A percentile compares a stretch with the other conserved stretches of the same genome.
These are phyloP conservation scores for Zoroaster sp. DNA, from an alignment of 53 echinoderm and acorn worm genomes.

Conservation along the genomic window DNA sequence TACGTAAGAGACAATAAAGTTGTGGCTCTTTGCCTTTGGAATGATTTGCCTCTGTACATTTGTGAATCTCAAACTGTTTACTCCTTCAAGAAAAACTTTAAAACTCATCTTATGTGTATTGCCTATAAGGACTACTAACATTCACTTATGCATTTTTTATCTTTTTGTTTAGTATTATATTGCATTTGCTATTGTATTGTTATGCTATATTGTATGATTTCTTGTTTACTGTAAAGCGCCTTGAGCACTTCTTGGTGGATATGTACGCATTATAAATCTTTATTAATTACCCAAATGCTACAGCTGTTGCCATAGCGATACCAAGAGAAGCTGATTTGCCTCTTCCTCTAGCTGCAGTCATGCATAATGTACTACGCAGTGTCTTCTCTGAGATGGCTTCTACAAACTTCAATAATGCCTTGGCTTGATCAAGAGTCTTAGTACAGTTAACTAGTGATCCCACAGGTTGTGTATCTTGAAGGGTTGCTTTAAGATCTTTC, in stretches of 20 bases:
- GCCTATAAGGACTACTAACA: too few relatives aligned
- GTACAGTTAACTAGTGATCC: constrained; percentile 83
- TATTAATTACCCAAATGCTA: constrained; percentile 87
- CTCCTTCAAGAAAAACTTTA: too few relatives aligned
- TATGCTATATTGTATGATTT: not conserved
- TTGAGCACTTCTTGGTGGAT: too few relatives aligned
- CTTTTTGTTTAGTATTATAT: too few relatives aligned
- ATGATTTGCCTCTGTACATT: too few relatives aligned
- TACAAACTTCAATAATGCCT: constrained; percentile 95
- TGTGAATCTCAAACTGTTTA: too few relatives aligned
- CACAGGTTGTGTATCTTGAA: constrained; percentile 95
- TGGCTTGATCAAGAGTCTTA: constrained; percentile 93
- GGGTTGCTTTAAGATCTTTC: constrained; percentile 78
- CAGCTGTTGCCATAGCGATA: constrained; percentile 93
- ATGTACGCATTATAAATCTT: too few relatives aligned
- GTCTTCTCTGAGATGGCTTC: constrained; percentile 99
- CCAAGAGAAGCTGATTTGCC: constrained; percentile 97
- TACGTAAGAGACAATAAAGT: too few relatives aligned
- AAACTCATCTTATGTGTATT: too few relatives aligned
- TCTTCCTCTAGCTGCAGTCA: constrained; percentile 98
- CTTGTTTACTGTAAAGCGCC: too few relatives aligned
- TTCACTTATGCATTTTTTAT: too few relatives aligned
- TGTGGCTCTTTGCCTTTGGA: not conserved
- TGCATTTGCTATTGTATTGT: not conserved
- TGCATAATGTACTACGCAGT: constrained; percentile 88